A percentile compares a stretch with the other conserved stretches of the same genome.
These are phyloP conservation scores for Heterotilapia buettikoferi DNA, from an alignment of 2,113 vertebrate species.

Conservation along the genomic window DNA sequence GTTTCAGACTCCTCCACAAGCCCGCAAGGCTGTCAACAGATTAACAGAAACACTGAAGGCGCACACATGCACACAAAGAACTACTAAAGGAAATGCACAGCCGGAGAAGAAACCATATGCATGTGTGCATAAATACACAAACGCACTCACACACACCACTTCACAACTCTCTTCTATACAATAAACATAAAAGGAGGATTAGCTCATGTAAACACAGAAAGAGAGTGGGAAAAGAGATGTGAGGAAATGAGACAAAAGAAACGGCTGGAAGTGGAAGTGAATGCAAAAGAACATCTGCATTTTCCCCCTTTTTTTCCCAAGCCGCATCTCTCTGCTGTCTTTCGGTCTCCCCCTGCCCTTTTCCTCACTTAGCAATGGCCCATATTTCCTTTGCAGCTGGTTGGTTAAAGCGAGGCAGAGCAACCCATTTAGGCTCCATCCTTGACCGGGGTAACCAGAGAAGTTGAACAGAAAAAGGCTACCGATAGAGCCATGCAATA, in stretches of 20 bases:
- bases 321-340: not conserved
- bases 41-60: not conserved
- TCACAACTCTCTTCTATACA: constrained; percentile 21
- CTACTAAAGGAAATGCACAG: not conserved
- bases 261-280: not conserved
- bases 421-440: constrained; percentile 26
- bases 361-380: constrained; percentile 4
- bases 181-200: constrained; percentile 36
- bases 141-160: not conserved
- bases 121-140: not conserved
- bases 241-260: not conserved
- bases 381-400: constrained; percentile 38
- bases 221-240: not conserved
- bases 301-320: not conserved
- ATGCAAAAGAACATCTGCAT: not conserved
- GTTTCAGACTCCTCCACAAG: not conserved
- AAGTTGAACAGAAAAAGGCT: constrained; percentile 37
- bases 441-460: constrained; percentile 33
- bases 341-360: not conserved
- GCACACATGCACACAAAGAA: not conserved
- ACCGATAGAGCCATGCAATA: not conserved
- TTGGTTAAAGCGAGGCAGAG: constrained; percentile 30
- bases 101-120: not conserved
- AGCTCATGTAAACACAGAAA: not conserved
- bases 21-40: not conserved